phyloP scores from a whole-genome alignment of 2,888 invertebrate species.

The Gryllus longicercus region DNA sequence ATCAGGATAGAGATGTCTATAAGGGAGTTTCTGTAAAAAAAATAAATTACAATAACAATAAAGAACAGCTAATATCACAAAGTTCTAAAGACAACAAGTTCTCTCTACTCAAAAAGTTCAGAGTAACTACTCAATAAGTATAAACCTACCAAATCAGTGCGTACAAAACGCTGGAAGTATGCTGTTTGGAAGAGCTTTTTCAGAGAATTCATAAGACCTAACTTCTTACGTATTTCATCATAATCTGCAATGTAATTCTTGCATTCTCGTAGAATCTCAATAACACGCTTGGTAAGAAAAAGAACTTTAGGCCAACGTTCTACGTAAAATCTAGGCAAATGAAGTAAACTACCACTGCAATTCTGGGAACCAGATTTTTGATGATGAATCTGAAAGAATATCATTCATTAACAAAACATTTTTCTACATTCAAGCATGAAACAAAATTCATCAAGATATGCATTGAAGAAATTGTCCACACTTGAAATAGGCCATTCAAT shows the following conservation, averaged over 20 bases:
- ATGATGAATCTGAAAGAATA: slow-evolving; percentile 46
- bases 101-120: too few species aligned
- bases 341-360: slow-evolving; percentile 54
- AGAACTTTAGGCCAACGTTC: slow-evolving; percentile 55
- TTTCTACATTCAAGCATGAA: too few species aligned
- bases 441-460: too few species aligned
- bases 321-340: slow-evolving; percentile 61
- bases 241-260: slow-evolving; percentile 55
- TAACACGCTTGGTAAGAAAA: slow-evolving; percentile 54
- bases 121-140: not conserved
- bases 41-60: slow-evolving; percentile 19
- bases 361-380: slow-evolving; percentile 50
- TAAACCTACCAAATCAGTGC: slow-evolving; percentile 50
- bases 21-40: slow-evolving; percentile 49
- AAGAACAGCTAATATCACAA: not conserved
- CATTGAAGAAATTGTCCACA: too few species aligned
- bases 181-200: slow-evolving; percentile 54
- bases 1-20: slow-evolving; percentile 57
- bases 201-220: slow-evolving; percentile 48
- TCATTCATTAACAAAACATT: too few species aligned
- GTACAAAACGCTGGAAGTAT: slow-evolving; percentile 54
- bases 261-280: slow-evolving; percentile 54
- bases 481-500: too few species aligned
- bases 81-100: too few species aligned
- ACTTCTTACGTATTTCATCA: slow-evolving; percentile 49